These are phyloP conservation scores for Anoura caudifer DNA, from an alignment of 2,113 vertebrate genomes.

Conservation along the genomic window DNA sequence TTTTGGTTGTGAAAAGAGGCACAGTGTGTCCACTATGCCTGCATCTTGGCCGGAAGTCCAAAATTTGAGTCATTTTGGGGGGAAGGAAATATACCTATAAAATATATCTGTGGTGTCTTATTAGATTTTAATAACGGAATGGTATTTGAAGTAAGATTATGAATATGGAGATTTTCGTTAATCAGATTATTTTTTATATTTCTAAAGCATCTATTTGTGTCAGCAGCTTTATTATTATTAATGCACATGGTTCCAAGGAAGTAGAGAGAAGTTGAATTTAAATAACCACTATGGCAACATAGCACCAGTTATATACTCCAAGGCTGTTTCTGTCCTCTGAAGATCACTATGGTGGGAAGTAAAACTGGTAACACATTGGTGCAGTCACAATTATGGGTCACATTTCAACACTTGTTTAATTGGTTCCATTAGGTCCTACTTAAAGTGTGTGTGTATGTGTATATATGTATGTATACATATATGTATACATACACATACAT, in stretches of 20 bases:
- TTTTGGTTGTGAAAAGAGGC: too few species aligned
- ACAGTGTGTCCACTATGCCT: too few species aligned
- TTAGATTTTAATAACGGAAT: constrained; percentile 24
- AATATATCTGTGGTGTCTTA: background rate
- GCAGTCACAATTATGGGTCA: constrained; percentile 71
- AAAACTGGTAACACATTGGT: constrained; percentile 60
- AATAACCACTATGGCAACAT: constrained; percentile 60
- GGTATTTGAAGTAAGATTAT: constrained; percentile 14
- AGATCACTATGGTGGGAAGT: constrained; percentile 63
- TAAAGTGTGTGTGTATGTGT: background rate
- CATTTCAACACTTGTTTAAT: constrained; percentile 69
- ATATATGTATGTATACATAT: too few species aligned
- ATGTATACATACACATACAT: too few species aligned
- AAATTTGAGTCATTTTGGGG: constrained; percentile 24
- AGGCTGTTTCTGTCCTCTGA: constrained; percentile 65
- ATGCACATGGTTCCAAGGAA: constrained; percentile 57
- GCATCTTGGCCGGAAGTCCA: too few species aligned
- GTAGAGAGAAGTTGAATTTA: constrained; percentile 63
- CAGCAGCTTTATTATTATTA: constrained; percentile 61
- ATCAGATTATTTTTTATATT: background rate
- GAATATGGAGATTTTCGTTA: constrained; percentile 17
- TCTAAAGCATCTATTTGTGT: constrained; percentile 30
- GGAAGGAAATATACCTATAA: background rate
- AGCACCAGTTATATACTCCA: constrained; percentile 69
- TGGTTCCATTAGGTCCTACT: constrained; percentile 61